phyloP scores from a whole-genome alignment of 2,888 invertebrate genomes.

The Brachypalpus laphriformis region DNA sequence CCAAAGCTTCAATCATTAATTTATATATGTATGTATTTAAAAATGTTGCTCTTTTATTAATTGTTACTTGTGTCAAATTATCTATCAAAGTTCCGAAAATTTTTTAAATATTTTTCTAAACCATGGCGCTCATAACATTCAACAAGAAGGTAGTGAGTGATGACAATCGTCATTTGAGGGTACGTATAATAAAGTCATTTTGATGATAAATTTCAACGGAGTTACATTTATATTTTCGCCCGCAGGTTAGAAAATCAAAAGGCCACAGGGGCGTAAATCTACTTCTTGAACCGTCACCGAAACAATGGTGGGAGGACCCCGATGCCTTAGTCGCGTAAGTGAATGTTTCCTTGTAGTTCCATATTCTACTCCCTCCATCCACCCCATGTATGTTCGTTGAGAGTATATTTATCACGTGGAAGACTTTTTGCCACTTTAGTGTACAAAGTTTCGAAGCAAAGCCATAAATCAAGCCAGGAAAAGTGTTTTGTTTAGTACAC shows the following conservation, averaged over 20 bases:
- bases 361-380: neutral
- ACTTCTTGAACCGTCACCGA: slow-evolving; percentile 77
- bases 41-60: neutral
- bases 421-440: neutral
- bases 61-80: neutral
- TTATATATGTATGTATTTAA: neutral
- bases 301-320: slow-evolving; percentile 82
- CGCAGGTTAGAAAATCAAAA: slow-evolving; percentile 65
- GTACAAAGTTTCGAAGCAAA: neutral
- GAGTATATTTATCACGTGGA: slow-evolving; percentile 4
- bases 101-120: neutral
- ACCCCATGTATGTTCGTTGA: neutral
- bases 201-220: neutral
- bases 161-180: neutral
- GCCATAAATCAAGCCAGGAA: slow-evolving; percentile 51
- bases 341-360: slow-evolving; percentile 45
- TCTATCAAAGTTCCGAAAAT: neutral
- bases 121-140: slow-evolving; percentile 42
- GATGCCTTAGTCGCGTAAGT: slow-evolving; percentile 82
- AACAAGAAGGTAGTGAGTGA: neutral
- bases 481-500: slow-evolving; percentile 45
- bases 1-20: neutral
- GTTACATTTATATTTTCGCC: neutral
- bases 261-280: slow-evolving; percentile 79
- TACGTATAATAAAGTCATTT: neutral